phyloP scores from a whole-genome alignment of 2,888 invertebrate species.

The Acrobasis consociella region DNA sequence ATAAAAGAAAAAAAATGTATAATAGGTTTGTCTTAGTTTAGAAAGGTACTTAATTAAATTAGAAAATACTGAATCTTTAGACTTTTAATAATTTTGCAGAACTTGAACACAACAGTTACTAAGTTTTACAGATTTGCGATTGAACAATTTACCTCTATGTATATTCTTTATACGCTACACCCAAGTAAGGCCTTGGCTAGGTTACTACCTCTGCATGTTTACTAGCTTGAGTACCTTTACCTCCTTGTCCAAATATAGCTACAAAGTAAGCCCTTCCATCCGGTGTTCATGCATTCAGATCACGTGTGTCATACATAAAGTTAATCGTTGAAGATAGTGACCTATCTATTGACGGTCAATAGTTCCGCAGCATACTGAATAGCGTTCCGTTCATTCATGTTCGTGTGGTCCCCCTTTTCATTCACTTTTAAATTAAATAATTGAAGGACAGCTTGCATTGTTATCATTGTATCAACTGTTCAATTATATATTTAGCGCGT shows the following conservation, averaged over 20 bases:
- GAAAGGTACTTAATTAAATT: too few relatives aligned
- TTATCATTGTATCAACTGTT: neutral
- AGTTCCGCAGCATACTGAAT: slow-evolving; percentile 9
- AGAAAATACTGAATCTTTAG: too few relatives aligned
- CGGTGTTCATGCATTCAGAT: slow-evolving; percentile 31
- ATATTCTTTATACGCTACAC: too few relatives aligned
- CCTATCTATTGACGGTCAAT: slow-evolving; percentile 26
- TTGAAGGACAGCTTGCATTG: neutral
- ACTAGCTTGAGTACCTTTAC: neutral
- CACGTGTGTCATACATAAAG: slow-evolving; percentile 30
- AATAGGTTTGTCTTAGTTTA: too few relatives aligned
- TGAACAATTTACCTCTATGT: too few relatives aligned
- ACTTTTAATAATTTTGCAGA: too few relatives aligned
- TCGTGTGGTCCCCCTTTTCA: neutral
- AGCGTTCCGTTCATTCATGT: slow-evolving; percentile 3
- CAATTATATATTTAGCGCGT: neutral
- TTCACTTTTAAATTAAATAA: slow-evolving; percentile 5
- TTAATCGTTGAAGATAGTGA: slow-evolving; percentile 28
- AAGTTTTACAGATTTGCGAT: too few relatives aligned
- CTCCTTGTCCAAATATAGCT: slow-evolving; percentile 18
- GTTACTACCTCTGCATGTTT: too few relatives aligned
- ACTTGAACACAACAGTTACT: too few relatives aligned
- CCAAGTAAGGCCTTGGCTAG: too few relatives aligned
- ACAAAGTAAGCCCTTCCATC: slow-evolving; percentile 28
- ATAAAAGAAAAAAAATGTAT: too few relatives aligned